phyloP scores from a whole-genome alignment of 2,113 vertebrate genomes.

The Brachypteracias leptosomus region DNA sequence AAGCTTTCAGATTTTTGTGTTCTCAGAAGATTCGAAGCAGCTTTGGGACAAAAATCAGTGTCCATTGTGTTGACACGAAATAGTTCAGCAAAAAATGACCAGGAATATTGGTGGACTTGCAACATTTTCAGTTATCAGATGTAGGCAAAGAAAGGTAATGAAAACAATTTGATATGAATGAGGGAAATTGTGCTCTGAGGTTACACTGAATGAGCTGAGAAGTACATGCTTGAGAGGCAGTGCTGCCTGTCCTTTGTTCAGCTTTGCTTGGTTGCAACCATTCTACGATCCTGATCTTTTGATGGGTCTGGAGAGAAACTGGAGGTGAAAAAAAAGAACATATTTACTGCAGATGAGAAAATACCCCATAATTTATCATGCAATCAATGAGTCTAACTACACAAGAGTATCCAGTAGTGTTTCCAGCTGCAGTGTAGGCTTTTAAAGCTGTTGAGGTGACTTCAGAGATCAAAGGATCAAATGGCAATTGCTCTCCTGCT shows the following conservation, averaged over 20 bases:
- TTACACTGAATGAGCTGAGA: background rate
- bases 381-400: background rate
- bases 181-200: fast-evolving
- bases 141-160: background rate
- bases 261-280: background rate
- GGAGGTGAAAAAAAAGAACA: background rate
- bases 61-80: background rate
- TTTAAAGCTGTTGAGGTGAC: slow-evolving; percentile 12
- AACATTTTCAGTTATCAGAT: background rate
- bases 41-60: background rate
- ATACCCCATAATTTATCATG: background rate
- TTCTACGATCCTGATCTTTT: background rate
- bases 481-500: background rate
- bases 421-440: background rate
- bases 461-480: background rate
- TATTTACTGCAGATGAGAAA: background rate
- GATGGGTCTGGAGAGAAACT: background rate
- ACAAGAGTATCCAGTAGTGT: background rate
- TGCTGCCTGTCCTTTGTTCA: background rate
- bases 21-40: background rate
- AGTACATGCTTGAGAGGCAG: fast-evolving
- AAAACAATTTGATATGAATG: background rate
- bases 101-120: background rate
- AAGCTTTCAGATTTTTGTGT: background rate
- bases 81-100: background rate